Evolutionary conservation across 53 echinoderm and acorn worm genomes (phyloP), one percentile per base, ranked within the genome.

Genomic region (Patiria pectinifera): DNA sequence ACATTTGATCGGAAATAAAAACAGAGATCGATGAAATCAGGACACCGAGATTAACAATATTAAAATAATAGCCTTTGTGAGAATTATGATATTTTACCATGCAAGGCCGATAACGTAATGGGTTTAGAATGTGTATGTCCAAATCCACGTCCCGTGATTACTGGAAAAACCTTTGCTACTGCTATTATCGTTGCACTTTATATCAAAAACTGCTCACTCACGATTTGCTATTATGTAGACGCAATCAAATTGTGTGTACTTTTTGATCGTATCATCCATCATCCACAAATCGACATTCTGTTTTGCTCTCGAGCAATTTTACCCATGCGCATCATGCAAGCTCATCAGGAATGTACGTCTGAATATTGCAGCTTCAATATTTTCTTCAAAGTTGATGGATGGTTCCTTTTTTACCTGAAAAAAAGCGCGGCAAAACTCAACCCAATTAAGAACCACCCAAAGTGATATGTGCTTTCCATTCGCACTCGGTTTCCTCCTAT

Each of bases 381-480:
- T 74, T 24, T 74, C 24, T 24, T 23, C 9, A n/a, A 74, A 74
- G 19, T 18, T 74, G 74, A 74, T 74, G 74, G 74, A 74, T 74
- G 24, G 3, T 10, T 74, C 24, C 11, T 22, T n/a, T 74, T 74
- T 74, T 8, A 24, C 4, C 53, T 53, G n/a, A 53, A 53, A 74
- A 70, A 60, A 66, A 66, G 66, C 66, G 24, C 18, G 22, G 22
- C 74, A n/a, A 24, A 74, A 74, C 19, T 23, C 24, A 74, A 74
- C 74, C 79, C 79, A 78, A 78, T 78, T 78, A 78, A 16, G 79
- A 16, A 47, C 16, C 10, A 78, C 79, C 46, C 45, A 16, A 24
- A 4, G 79, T 45, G 19, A 45, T 78, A 45, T 78, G 79, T 78
- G 79, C 46, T 78, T 78, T 44, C 18, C 79, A 78, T 78, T 46